Evolutionary conservation across 2,113 vertebrate genomes (phyloP).

Genomic region (Nerophis ophidion): DNA sequence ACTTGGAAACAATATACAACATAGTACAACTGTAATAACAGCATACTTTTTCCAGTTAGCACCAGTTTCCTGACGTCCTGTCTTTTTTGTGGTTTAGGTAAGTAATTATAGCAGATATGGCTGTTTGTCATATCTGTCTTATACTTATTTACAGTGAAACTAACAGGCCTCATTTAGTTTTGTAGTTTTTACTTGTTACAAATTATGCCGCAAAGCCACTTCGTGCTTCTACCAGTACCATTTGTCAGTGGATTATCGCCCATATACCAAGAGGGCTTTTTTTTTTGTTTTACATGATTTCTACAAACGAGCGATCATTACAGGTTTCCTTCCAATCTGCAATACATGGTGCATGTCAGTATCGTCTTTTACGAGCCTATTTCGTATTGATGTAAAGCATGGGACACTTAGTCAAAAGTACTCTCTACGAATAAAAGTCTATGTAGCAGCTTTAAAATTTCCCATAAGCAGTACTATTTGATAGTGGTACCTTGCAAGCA

Average conservation of each 20-base stretch:
- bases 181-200: conserved; percentile 18
- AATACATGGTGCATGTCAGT: conserved; percentile 10
- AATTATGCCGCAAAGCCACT: conserved; percentile 14
- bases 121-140: too few species aligned
- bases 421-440: background rate
- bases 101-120: too few species aligned
- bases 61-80: too few species aligned
- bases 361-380: background rate
- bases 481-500: conserved; percentile 14
- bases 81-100: too few species aligned
- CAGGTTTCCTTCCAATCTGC: conserved; percentile 7
- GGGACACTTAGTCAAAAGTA: background rate
- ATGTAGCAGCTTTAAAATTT: background rate
- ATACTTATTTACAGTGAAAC: too few species aligned
- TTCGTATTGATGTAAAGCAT: conserved; percentile 5
- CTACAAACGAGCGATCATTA: conserved; percentile 9
- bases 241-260: conserved; percentile 4
- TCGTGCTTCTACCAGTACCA: conserved; percentile 3
- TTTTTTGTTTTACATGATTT: background rate
- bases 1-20: too few species aligned
- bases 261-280: conserved; percentile 7
- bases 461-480: conserved; percentile 8
- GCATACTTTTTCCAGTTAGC: too few species aligned
- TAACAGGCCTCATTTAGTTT: background rate
- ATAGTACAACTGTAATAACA: too few species aligned